Percentiles rank a stretch among this genome's conserved stretches.
These are phyloP conservation scores for Eleginops maclovinus DNA, from an alignment of 2,113 vertebrate genomes.

Conservation along the genomic window DNA sequence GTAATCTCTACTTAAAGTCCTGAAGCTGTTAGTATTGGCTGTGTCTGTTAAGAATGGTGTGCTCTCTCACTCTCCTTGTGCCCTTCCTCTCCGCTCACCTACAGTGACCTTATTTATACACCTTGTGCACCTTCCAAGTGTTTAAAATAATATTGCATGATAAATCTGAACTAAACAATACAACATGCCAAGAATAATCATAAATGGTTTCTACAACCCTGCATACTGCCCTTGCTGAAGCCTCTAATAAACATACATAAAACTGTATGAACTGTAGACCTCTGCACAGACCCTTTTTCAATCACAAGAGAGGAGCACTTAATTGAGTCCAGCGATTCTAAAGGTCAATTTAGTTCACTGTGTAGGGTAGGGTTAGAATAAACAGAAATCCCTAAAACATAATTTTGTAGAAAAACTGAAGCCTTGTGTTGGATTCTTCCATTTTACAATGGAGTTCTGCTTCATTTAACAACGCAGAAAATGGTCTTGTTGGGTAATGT, in stretches of 20 bases:
- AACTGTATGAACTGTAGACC: neutral
- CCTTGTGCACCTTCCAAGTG: too few relatives aligned
- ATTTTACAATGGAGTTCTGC: constrained; percentile 17
- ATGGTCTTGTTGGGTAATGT: constrained; percentile 14
- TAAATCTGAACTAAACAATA: too few relatives aligned
- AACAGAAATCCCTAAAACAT: neutral
- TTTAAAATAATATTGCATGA: too few relatives aligned
- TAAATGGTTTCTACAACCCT: too few relatives aligned
- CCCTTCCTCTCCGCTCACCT: too few relatives aligned
- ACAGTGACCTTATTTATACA: too few relatives aligned
- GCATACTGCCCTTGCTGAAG: neutral
- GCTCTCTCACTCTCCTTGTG: too few relatives aligned
- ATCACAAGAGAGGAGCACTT: constrained; percentile 12
- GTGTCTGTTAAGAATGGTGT: too few relatives aligned
- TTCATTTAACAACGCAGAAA: constrained; percentile 32
- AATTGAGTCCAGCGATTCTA: constrained; percentile 33
- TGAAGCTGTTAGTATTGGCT: too few relatives aligned
- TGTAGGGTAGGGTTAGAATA: constrained; percentile 37
- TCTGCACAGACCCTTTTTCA: constrained; percentile 1
- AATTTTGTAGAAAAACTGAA: constrained; percentile 23
- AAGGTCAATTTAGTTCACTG: constrained; percentile 53
- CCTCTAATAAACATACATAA: constrained; percentile 6
- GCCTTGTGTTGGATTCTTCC: constrained; percentile 24
- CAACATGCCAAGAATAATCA: too few relatives aligned
- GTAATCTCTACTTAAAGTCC: too few relatives aligned